phyloP scores from a whole-genome alignment of 2,888 invertebrate species.

The Dilophus febrilis region DNA sequence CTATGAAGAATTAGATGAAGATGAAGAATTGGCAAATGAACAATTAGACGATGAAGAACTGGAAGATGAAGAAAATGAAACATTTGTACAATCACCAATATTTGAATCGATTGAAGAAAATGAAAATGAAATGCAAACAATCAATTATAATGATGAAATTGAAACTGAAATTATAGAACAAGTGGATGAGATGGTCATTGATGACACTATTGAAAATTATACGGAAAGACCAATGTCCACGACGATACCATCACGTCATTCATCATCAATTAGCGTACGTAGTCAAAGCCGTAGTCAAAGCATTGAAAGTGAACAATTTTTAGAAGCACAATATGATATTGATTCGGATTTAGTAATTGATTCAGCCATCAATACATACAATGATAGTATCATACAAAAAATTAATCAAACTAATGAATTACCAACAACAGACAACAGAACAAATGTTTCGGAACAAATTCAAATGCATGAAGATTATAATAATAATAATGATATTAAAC shows the following conservation, averaged over 20 bases:
- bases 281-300: conserved; percentile 5
- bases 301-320: conserved; percentile 2
- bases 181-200: too few species aligned
- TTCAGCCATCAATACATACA: neutral
- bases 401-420: neutral
- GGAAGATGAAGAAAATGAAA: neutral
- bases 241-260: too few species aligned
- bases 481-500: neutral
- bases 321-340: neutral
- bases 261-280: neutral
- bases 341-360: neutral
- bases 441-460: conserved; percentile 15
- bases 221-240: too few species aligned
- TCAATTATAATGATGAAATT: too few species aligned
- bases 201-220: too few species aligned
- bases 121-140: too few species aligned
- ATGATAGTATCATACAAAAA: neutral
- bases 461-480: neutral
- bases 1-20: neutral
- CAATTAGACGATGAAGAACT: conserved; percentile 11
- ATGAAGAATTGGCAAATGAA: conserved; percentile 12
- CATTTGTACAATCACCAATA: neutral
- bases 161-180: too few species aligned
- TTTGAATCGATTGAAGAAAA: neutral
- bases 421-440: too few species aligned